phyloP scores from a whole-genome alignment of 2,797 vertebrate genomes.

The Monodelphis domestica region DNA sequence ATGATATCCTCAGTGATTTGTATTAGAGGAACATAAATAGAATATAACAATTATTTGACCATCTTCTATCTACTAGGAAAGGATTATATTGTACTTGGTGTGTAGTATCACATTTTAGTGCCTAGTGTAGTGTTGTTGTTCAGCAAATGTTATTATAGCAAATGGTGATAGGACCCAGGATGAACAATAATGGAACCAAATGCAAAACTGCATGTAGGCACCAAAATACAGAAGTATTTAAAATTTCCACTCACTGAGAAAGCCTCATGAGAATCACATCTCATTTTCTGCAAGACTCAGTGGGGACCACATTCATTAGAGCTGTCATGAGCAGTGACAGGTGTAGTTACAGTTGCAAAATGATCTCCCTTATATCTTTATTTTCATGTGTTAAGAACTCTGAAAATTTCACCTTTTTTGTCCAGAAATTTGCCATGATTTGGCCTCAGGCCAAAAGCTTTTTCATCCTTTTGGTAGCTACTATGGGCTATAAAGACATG shows the following conservation, averaged over 20 bases:
- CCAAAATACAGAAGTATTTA: conserved; percentile 63
- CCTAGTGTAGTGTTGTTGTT: conserved; percentile 5
- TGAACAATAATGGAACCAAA: conserved; percentile 33
- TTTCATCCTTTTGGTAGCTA: conserved; percentile 39
- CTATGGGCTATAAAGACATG: background rate
- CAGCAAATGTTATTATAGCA: conserved; percentile 39
- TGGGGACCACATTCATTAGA: conserved; percentile 59
- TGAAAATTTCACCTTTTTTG: conserved; percentile 57
- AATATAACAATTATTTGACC: background rate
- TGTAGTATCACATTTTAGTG: background rate
- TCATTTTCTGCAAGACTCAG: conserved; percentile 60
- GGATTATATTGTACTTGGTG: background rate
- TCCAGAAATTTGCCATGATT: conserved; percentile 68
- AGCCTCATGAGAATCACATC: conserved; percentile 64
- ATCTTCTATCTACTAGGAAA: background rate
- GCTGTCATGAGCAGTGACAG: conserved; percentile 70
- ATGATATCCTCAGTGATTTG: background rate
- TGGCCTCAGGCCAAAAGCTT: conserved; percentile 55
- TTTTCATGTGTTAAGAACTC: conserved; percentile 62
- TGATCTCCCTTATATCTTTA: conserved; percentile 66
- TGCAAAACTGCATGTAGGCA: background rate
- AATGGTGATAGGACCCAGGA: conserved; percentile 5
- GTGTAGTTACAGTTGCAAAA: conserved; percentile 62
- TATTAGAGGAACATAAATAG: background rate
- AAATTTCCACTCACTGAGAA: conserved; percentile 63